Evolutionary conservation across 2,797 vertebrate species (phyloP).

Genomic region (Uromys caudimaculatus): DNA sequence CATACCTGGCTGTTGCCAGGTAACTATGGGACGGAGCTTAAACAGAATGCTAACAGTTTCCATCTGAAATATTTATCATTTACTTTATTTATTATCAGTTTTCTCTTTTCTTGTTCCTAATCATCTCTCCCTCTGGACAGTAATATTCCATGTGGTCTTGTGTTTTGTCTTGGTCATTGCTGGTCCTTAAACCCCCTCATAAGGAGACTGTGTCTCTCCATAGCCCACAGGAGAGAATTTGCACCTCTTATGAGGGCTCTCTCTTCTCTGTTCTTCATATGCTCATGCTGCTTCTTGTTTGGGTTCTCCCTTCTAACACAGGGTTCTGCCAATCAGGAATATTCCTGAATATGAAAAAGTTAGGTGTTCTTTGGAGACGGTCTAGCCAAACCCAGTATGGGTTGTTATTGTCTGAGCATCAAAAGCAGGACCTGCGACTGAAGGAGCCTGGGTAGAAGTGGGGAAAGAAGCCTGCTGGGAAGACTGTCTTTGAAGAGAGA

Average conservation of each 20-base stretch:
- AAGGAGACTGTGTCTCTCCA: not conserved
- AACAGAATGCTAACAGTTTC: not conserved
- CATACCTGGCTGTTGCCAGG: too few species aligned
- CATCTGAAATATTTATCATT: not conserved
- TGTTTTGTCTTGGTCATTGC: constrained; percentile 14
- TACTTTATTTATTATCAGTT: not conserved
- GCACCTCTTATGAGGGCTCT: not conserved
- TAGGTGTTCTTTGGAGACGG: not conserved
- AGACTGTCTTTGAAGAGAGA: not conserved
- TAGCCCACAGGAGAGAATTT: not conserved
- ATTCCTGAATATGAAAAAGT: not conserved
- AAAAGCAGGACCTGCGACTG: not conserved
- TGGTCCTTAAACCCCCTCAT: not conserved
- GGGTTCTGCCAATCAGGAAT: not conserved
- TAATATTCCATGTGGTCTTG: not conserved
- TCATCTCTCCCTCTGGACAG: not conserved
- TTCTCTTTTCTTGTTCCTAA: not conserved
- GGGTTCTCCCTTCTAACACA: not conserved
- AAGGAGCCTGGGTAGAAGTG: not conserved
- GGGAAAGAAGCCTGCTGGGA: not conserved
- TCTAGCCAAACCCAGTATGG: not conserved
- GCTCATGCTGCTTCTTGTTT: not conserved
- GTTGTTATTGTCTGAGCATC: not conserved
- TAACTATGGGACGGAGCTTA: too few species aligned
- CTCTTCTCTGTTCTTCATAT: not conserved